Percentiles rank a stretch among this genome's conserved stretches.
Evolutionary conservation across 2,113 vertebrate genomes (phyloP).

Genomic region (Zosterops hypoxanthus): DNA sequence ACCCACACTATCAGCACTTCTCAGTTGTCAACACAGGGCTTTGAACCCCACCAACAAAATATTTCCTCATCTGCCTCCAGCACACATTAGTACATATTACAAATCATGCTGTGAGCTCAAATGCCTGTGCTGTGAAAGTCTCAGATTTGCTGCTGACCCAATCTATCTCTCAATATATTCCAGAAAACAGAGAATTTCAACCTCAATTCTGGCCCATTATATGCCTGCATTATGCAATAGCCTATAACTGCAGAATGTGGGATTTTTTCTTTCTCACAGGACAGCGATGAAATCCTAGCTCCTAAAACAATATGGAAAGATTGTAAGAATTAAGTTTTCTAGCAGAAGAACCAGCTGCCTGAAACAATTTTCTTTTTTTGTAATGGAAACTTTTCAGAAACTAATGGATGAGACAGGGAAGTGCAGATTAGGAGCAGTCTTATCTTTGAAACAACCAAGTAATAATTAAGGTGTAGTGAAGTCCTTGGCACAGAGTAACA

Average conservation of each 20-base stretch:
- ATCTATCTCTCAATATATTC: neutral
- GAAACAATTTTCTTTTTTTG: neutral
- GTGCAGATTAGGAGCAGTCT: neutral
- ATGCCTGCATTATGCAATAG: neutral
- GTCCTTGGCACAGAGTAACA: neutral
- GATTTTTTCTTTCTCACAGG: neutral
- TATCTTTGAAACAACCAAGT: neutral
- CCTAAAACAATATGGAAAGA: neutral
- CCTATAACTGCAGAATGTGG: neutral
- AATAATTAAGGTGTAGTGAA: neutral
- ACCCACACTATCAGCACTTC: neutral
- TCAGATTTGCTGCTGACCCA: neutral
- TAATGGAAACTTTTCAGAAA: neutral
- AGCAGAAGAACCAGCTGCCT: neutral
- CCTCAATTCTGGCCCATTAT: neutral
- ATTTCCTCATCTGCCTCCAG: neutral
- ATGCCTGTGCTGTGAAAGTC: neutral
- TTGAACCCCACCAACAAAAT: neutral
- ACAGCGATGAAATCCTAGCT: neutral
- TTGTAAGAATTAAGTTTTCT: neutral
- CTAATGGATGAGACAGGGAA: neutral
- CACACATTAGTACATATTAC: neutral
- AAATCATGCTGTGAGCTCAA: neutral
- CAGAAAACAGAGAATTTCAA: neutral
- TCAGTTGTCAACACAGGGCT: neutral